phyloP scores from a whole-genome alignment of 2,888 invertebrate species.

The Clistopyga incitator region DNA sequence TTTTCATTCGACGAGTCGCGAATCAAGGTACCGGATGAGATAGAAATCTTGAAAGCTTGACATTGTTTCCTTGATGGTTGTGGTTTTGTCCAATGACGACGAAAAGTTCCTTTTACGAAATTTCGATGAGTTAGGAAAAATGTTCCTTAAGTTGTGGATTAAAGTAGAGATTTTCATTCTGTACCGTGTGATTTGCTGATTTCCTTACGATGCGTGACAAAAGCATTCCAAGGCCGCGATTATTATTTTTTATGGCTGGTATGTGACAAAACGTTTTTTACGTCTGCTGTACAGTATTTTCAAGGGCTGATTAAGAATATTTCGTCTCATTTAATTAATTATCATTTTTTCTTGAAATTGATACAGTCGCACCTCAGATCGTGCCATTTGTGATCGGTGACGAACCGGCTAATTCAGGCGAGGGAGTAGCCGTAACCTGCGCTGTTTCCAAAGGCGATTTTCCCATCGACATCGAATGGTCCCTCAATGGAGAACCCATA shows the following conservation, averaged over 20 bases:
- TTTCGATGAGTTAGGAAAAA: not conserved
- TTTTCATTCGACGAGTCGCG: no score
- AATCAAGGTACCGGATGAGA: no score
- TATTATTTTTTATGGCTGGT: not conserved
- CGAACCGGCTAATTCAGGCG: slow-evolving; percentile 89
- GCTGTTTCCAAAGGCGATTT: slow-evolving; percentile 90
- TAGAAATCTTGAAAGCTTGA: not conserved
- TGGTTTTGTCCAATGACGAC: not conserved
- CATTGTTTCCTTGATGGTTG: not conserved
- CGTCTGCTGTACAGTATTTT: not conserved
- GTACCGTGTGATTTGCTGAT: no score
- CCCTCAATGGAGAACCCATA: slow-evolving; percentile 88
- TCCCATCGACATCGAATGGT: slow-evolving; percentile 91
- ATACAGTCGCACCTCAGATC: slow-evolving; percentile 90
- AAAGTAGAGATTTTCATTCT: no score
- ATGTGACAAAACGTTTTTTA: not conserved
- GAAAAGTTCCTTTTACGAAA: not conserved
- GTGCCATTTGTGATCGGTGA: slow-evolving; percentile 90
- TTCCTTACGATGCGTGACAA: not conserved
- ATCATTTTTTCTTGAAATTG: not conserved
- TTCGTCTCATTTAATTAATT: not conserved
- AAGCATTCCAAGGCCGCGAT: not conserved
- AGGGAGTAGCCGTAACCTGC: slow-evolving; percentile 89
- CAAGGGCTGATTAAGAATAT: not conserved
- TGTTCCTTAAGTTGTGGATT: not conserved